Evolutionary conservation across 2,797 vertebrate species (phyloP).

Genomic region (Synaphobranchus kaupii): DNA sequence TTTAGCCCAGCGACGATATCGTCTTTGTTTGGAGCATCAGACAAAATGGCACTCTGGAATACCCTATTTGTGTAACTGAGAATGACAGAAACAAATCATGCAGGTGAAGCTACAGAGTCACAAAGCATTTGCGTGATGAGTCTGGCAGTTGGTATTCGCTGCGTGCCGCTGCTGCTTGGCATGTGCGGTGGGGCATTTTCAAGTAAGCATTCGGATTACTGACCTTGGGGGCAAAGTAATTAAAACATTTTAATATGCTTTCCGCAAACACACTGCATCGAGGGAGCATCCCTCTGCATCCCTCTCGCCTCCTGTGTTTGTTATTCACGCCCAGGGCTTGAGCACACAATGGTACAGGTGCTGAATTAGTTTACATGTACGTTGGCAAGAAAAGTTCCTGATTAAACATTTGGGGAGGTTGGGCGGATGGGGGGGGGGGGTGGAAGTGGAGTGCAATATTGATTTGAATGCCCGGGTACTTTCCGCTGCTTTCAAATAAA

Average conservation of each 20-base stretch:
- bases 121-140: background rate
- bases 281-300: background rate
- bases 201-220: constrained; percentile 16
- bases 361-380: constrained; percentile 4
- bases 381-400: constrained; percentile 4
- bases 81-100: background rate
- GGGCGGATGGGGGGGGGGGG: background rate
- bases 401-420: background rate
- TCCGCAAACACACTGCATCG: background rate
- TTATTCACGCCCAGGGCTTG: background rate
- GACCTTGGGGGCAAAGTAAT: constrained; percentile 28
- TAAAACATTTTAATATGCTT: constrained; percentile 24
- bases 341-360: constrained; percentile 17
- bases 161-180: background rate
- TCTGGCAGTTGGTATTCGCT: constrained; percentile 13
- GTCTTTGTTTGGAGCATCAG: background rate
- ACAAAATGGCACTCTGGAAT: background rate
- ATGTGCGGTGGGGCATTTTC: constrained; percentile 2
- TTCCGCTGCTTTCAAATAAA: background rate
- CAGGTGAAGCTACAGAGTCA: background rate
- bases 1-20: background rate
- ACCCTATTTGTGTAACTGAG: background rate
- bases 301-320: background rate
- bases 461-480: constrained; percentile 5
- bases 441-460: background rate